Evolutionary conservation across 2,888 invertebrate genomes (phyloP), one percentile per base, ranked within the genome.

Genomic region (Agelastica alni): DNA sequence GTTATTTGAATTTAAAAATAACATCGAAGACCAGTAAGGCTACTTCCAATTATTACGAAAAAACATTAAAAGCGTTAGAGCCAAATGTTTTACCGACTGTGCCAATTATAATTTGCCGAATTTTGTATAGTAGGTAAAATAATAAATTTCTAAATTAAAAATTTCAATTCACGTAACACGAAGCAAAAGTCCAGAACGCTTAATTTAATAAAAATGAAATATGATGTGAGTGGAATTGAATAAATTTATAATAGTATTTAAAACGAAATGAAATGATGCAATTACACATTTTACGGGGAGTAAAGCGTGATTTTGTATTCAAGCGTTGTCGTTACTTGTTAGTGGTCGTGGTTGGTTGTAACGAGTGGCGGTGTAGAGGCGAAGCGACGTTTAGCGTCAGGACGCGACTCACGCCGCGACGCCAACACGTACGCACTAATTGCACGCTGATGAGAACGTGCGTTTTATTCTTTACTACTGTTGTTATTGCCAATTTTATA

Each of bases 401-500:
- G 62, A 64, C 63, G 57, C 58, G 62, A 68, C 67, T 67, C 34
- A 34, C 34, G 60, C 69, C 65, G 66, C 63, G 65, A 70, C 70
- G 66, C 70, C 71, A 71, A 72, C 74, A 75, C 75, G 75, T 75
- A 74, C 72, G 69, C 68, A 69, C 75, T 75, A 75, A 76, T 76
- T 75, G 74, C 74, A 65, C 68, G 66, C 70, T 76, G 73, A 74
- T 73, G 73, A 70, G 73, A 73, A 76, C 75, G 75, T 75, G 75
- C 73, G 70, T 71, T 72, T 69, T 68, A 69, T 72, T 71, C 72
- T 73, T 73, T 70, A 70, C 70, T 70, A 65, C 67, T 64, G 66
- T 66, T 70, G 69, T 71, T 70, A 71, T 72, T 66, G 67, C 66
- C 69, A 68, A 73, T 72, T 72, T 70, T 66, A 63, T 63, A 61